Percentiles rank a stretch among this genome's conserved stretches.
Conservation (phyloP, 1,140 invertebrate species). For the Panagrolaimus sp. region DNA sequence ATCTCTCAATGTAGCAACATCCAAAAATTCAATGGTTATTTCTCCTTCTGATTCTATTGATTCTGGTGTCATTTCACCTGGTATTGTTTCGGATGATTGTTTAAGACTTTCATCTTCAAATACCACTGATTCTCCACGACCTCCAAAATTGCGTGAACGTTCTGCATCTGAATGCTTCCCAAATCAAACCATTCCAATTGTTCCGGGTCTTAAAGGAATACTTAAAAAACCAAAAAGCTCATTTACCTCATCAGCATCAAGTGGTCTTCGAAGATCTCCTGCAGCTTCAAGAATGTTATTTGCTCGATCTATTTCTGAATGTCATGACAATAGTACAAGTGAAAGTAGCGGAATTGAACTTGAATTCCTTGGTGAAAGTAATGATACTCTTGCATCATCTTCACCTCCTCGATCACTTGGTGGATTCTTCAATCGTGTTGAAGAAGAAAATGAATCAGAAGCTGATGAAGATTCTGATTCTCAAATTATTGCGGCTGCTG, state of each 20-base stretch:
- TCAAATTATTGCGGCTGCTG: neutral
- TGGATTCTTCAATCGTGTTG: neutral
- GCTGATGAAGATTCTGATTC: neutral
- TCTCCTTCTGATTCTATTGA: conserved; percentile 23
- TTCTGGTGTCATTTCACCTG: conserved; percentile 27
- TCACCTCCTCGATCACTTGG: neutral
- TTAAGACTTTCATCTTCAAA: neutral
- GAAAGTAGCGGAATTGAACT: neutral
- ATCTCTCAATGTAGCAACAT: neutral
- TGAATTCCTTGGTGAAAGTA: neutral
- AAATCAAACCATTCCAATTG: conserved; percentile 1
- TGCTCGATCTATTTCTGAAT: conserved; percentile 4
- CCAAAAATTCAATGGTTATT: neutral
- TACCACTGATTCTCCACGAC: neutral
- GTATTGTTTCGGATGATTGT: conserved; percentile 12
- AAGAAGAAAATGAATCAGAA: conserved; percentile 1
- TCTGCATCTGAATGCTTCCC: conserved; percentile 18
- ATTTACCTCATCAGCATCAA: neutral
- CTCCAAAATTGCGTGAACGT: neutral
- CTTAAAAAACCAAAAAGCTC: conserved; percentile 8
- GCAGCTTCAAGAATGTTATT: neutral
- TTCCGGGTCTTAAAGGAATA: neutral
- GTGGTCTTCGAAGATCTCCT: neutral
- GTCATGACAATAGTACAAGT: neutral
- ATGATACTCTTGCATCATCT: neutral